Evolutionary conservation across 2,113 vertebrate species (phyloP), one percentile per base, ranked within the genome.

Genomic region (Apteryx owenii): DNA sequence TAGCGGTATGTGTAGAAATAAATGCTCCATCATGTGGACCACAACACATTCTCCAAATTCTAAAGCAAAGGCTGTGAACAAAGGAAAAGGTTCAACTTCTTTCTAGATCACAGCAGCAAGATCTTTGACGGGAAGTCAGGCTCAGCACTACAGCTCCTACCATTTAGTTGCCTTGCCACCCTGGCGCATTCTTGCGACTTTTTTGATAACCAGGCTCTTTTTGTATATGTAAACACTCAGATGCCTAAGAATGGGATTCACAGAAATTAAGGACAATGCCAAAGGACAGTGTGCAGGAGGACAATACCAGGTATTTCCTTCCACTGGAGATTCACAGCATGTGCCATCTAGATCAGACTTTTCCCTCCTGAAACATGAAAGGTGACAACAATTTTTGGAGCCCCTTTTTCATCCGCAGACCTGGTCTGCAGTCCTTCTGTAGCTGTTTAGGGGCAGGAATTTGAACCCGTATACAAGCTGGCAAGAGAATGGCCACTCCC

Each of bases 61-160:
- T 56, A 56, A 56, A 75, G 40, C 46, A 62, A 66, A 80, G 75
- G 28, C n/a, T 8, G 11, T 80, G 72, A 72, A 26, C 29, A 62
- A 42, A 73, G 48, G 53, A 73, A 44, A 73, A 80, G 58, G 5
- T 54, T 76, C 44, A 61, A 50, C 77, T 71, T 58, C 58, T 81
- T 33, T 25, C 46, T 51, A 8, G 20, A 13, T 83, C 5, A 17
- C 68, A 76, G 72, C 36, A 84, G 69, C 51, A 71, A 56, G 22
- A 56, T 33, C 0, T 46, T 16, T 14, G 15, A 14, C 15, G 16
- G 44, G 0, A 44, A 70, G 54, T 16, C 66, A 61, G 62, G 40
- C 0, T 0, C 61, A 66, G 66, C 54, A 42, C 15, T 25, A 31
- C 31, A 62, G 18, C 50, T 51, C 40, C 80, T 76, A 19, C 33